Percentiles rank a stretch among this genome's conserved stretches.
These are phyloP conservation scores for Ophonus ardosiacus DNA, from an alignment of 2,888 invertebrate species.

Conservation along the genomic window DNA sequence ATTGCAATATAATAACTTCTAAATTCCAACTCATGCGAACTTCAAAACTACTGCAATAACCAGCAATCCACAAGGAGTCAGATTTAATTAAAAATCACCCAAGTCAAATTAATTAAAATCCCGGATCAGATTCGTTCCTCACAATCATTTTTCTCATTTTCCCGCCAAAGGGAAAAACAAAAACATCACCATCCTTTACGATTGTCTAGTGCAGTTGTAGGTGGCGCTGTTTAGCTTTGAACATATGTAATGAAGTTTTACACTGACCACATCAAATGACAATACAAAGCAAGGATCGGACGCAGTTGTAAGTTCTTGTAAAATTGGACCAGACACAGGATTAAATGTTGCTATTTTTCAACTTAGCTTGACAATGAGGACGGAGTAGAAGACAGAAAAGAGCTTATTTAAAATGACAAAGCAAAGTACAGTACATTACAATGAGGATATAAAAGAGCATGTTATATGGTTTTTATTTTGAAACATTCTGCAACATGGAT, in stretches of 20 bases:
- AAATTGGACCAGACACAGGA: neutral
- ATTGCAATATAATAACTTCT: conserved; percentile 26
- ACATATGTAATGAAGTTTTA: conserved; percentile 6
- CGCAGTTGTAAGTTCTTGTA: neutral
- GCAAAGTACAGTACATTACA: neutral
- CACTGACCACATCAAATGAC: conserved; percentile 1
- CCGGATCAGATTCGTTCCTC: conserved; percentile 7
- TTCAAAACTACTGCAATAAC: conserved; percentile 25
- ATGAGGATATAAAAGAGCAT: too few species aligned
- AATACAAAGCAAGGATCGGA: neutral
- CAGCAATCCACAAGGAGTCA: conserved; percentile 8
- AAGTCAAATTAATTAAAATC: conserved; percentile 46
- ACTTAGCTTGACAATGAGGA: neutral
- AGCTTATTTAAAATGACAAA: neutral
- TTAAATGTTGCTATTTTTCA: neutral
- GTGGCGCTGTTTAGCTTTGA: neutral
- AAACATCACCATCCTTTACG: neutral
- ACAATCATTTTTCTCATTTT: neutral
- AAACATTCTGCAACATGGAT: too few species aligned
- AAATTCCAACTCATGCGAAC: neutral
- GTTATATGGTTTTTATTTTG: too few species aligned
- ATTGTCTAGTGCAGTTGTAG: neutral
- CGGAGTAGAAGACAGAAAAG: neutral
- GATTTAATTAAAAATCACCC: conserved; percentile 38
- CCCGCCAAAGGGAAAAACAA: neutral